Percentiles rank a stretch among this genome's conserved stretches.
Evolutionary conservation across 2,888 invertebrate species (phyloP).

Genomic region (Callosobruchus maculatus): DNA sequence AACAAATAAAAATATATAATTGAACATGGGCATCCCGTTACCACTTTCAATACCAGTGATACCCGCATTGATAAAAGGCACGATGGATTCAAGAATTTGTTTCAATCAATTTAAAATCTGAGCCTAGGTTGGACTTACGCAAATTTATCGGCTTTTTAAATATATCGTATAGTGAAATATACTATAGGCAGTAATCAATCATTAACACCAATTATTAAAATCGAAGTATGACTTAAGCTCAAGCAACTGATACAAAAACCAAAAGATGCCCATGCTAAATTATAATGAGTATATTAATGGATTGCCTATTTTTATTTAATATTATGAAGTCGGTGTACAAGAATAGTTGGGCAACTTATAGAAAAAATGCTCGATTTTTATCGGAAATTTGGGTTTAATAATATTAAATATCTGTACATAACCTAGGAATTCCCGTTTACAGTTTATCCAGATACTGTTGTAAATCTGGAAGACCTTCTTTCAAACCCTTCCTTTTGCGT

Average conservation of each 20-base stretch:
- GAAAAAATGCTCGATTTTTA: neutral
- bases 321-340: neutral
- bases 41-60: too few relatives aligned
- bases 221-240: neutral
- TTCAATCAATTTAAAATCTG: too few relatives aligned
- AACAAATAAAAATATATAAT: neutral
- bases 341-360: neutral
- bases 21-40: neutral
- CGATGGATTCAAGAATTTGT: neutral
- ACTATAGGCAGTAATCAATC: too few relatives aligned
- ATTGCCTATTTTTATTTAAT: neutral
- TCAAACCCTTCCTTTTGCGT: conserved; percentile 98
- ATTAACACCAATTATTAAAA: too few relatives aligned
- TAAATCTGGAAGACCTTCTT: conserved; percentile 95
- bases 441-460: conserved; percentile 97
- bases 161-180: too few relatives aligned
- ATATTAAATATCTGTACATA: conserved; percentile 45
- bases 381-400: neutral
- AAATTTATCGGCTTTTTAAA: too few relatives aligned
- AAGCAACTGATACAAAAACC: neutral
- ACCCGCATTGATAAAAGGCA: neutral
- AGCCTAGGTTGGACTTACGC: too few relatives aligned
- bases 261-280: neutral
- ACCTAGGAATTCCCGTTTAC: conserved; percentile 61
- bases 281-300: neutral